Percentiles rank a stretch among this genome's conserved stretches.
Evolutionary conservation across 2,113 vertebrate species (phyloP).

Genomic region (Microtus ochrogaster): DNA sequence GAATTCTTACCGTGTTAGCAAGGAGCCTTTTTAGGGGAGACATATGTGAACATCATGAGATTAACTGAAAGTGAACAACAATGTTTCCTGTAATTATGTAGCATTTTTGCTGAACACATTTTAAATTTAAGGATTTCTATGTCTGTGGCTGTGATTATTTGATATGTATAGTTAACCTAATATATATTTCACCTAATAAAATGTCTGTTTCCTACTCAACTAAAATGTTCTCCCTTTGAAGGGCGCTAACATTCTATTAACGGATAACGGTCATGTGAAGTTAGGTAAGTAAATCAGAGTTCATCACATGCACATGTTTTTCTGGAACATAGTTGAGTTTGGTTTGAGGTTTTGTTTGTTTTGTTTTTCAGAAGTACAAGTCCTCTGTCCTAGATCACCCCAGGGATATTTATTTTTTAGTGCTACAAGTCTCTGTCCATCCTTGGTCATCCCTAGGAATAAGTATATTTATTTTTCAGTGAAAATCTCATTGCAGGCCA

Average conservation of each 20-base stretch:
- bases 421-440: neutral
- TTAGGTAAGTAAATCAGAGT: constrained; percentile 91
- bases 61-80: neutral
- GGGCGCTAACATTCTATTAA: constrained; percentile 99
- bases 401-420: neutral
- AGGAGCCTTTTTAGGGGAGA: constrained; percentile 25
- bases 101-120: constrained; percentile 41
- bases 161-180: constrained; percentile 35
- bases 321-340: constrained; percentile 1
- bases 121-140: constrained; percentile 36
- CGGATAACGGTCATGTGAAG: constrained; percentile 98
- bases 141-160: constrained; percentile 42
- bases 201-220: constrained; percentile 69
- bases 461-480: neutral
- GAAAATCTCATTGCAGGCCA: neutral
- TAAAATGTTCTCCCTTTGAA: constrained; percentile 85
- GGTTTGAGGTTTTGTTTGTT: neutral
- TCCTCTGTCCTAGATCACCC: neutral
- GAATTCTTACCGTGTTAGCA: constrained; percentile 21
- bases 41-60: constrained; percentile 44
- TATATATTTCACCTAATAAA: constrained; percentile 46
- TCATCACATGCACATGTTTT: constrained; percentile 19
- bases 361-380: neutral
- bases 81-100: constrained; percentile 39
- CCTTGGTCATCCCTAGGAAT: too few species aligned